These are phyloP conservation scores for Buphagus erythrorhynchus DNA, from an alignment of 2,797 vertebrate species.

Conservation along the genomic window DNA sequence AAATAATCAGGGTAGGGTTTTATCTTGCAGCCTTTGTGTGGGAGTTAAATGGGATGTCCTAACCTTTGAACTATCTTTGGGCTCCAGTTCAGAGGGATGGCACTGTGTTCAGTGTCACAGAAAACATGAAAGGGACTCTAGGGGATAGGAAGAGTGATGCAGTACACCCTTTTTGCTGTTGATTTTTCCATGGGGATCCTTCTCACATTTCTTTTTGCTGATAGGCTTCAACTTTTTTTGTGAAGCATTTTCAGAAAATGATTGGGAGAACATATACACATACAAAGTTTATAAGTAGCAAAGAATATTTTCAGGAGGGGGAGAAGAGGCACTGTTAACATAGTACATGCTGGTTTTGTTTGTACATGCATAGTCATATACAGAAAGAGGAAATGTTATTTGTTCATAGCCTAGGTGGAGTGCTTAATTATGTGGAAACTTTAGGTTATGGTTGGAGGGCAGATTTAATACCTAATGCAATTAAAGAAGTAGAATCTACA, in stretches of 20 bases:
- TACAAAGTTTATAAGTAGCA: background rate
- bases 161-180: background rate
- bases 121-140: background rate
- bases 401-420: background rate
- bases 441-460: background rate
- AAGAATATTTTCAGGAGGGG: background rate
- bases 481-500: background rate
- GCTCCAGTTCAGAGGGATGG: background rate
- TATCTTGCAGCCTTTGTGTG: conserved; percentile 30
- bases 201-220: background rate
- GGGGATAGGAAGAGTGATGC: background rate
- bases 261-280: background rate
- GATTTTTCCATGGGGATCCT: background rate
- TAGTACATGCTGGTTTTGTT: background rate
- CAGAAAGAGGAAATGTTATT: background rate
- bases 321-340: background rate
- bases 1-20: conserved; percentile 22
- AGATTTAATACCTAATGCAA: background rate
- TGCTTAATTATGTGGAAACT: background rate
- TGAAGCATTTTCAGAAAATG: background rate
- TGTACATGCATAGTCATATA: background rate
- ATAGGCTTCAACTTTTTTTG: background rate
- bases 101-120: background rate
- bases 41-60: conserved; percentile 42
- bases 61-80: conserved; percentile 9